Conservation (phyloP, 2,888 invertebrate species). For the Hypena proboscidalis region DNA sequence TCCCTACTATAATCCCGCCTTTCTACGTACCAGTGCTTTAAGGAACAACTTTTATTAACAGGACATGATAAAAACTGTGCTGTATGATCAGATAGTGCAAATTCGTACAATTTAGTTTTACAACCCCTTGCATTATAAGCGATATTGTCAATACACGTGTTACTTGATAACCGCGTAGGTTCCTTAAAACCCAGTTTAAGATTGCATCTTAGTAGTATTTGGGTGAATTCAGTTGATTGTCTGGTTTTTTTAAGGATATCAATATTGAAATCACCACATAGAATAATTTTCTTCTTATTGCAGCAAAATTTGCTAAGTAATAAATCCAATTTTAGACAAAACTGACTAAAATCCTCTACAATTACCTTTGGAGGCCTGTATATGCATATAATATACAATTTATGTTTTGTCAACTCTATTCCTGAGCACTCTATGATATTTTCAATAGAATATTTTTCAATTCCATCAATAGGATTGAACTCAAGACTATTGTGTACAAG, state of each 20-base stretch:
- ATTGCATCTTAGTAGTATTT: neutral
- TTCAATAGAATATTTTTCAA: slow-evolving; percentile 7
- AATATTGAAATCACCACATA: no score
- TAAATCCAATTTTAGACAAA: neutral
- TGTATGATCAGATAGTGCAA: no score
- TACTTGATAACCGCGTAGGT: slow-evolving; percentile 3
- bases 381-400: slow-evolving; percentile 7
- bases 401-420: slow-evolving; percentile 8
- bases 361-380: slow-evolving; percentile 7
- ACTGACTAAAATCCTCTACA: slow-evolving; percentile 1
- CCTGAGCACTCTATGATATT: slow-evolving; percentile 14
- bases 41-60: no score
- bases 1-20: no score
- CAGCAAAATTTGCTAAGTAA: neutral
- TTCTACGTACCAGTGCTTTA: no score
- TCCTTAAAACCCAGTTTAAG: neutral
- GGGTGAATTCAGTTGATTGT: neutral
- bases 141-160: no score
- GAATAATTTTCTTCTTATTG: neutral
- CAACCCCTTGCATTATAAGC: no score
- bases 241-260: neutral
- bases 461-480: slow-evolving; percentile 1
- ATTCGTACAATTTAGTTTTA: no score
- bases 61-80: no score
- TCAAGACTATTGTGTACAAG: neutral